These are phyloP conservation scores for Corydoras maculifer DNA, from an alignment of 2,113 vertebrate genomes.

Conservation along the genomic window DNA sequence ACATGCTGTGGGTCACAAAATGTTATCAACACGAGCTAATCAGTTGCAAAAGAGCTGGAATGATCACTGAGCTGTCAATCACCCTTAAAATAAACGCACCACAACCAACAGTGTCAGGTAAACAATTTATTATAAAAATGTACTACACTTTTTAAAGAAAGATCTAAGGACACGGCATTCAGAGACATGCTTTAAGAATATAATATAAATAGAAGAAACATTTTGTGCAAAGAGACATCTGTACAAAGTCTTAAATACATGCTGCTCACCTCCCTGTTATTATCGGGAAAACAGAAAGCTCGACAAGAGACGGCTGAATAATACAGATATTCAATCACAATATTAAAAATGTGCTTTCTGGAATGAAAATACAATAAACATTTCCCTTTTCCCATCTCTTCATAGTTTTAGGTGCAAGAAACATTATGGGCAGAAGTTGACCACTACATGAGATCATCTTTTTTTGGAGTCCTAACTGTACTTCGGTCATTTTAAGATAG, in stretches of 20 bases:
- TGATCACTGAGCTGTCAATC: not conserved
- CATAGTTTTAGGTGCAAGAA: slow-evolving; percentile 40
- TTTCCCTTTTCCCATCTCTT: slow-evolving; percentile 51
- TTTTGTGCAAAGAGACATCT: slow-evolving; percentile 61
- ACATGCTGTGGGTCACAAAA: too few species aligned
- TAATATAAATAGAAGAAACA: slow-evolving; percentile 62
- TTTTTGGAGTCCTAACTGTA: not conserved
- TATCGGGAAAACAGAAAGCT: slow-evolving; percentile 19
- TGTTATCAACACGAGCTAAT: not conserved
- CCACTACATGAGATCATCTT: not conserved
- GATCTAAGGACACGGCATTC: slow-evolving; percentile 68
- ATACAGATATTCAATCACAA: slow-evolving; percentile 39
- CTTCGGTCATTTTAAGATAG: too few species aligned
- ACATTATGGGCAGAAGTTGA: slow-evolving; percentile 14
- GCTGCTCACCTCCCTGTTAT: slow-evolving; percentile 4
- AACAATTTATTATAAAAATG: slow-evolving; percentile 74
- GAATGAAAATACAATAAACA: slow-evolving; percentile 30
- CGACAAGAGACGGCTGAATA: slow-evolving; percentile 22
- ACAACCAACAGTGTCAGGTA: slow-evolving; percentile 41
- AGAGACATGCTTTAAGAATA: slow-evolving; percentile 62
- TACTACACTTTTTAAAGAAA: slow-evolving; percentile 61
- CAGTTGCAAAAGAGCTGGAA: not conserved
- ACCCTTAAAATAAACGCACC: not conserved
- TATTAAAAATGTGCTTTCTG: slow-evolving; percentile 44
- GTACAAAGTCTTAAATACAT: slow-evolving; percentile 50